Base-by-base conservation (phyloP, 2,888 invertebrate genomes). In the Agonopterix alstromeriana region DNA sequence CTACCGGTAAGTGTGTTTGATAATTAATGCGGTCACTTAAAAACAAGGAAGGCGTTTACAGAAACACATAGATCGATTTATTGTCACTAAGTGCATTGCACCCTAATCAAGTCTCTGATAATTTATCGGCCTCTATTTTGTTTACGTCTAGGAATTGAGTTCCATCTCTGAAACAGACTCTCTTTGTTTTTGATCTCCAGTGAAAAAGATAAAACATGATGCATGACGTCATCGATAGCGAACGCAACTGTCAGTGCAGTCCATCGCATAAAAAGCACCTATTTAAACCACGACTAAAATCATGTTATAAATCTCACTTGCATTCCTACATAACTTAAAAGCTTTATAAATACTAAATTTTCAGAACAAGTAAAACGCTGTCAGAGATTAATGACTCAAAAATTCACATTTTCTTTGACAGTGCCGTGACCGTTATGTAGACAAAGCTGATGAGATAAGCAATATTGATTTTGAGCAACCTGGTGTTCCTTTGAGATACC, bases 401-500 rank as follows among this genome's bases (percentile, higher is more conserved):
- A 62, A 66, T 63, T 59, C 57, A 58, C 55, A 63, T 67, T 65
- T 67, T 62, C 63, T 68, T 63, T 63, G 60, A 67, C 64, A 63
- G 48, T 58, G 58, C 65, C 59, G 60, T 60, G 61, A 73, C 77
- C 71, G 79, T 80, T 80, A 78, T 63, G 63, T 69, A 71, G 64
- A 77, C 73, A 76, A 77, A 73, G 70, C 70, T 56, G 56, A 53
- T 52, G 58, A 79, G 81, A 79, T 81, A 81, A 78, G 66, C 58
- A 56, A 63, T 77, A 82, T 80, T 77, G 78, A 80, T 75, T 82
- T 77, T 76, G 65, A 67, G 69, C 70, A 75, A 81, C 79, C 62
- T 60, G 60, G 60, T 59, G 56, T 63, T 54, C 71, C 74, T 80
- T 84, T 79, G 79, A 76, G 68, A n/a, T n/a, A 27, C 27, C 3